Evolutionary conservation across 2,113 vertebrate species (phyloP).

Genomic region (Oreamnos americanus): DNA sequence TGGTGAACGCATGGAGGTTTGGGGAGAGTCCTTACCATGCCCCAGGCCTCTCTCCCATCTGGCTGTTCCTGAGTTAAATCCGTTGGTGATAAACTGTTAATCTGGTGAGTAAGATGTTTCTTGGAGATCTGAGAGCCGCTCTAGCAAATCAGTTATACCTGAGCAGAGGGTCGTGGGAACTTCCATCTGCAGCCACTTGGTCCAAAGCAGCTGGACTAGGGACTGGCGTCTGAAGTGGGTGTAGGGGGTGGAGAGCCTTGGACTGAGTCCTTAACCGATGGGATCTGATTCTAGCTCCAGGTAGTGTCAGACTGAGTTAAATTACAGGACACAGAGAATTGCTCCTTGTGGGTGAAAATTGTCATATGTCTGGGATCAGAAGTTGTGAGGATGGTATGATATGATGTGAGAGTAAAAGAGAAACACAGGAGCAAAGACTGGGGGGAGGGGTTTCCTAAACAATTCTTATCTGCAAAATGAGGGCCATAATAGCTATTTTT

Average conservation of each 20-base stretch:
- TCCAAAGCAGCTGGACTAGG: not conserved
- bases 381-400: not conserved
- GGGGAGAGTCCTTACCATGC: not conserved
- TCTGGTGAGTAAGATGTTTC: not conserved
- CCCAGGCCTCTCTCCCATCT: not conserved
- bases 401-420: not conserved
- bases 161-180: too few relatives aligned
- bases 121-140: not conserved
- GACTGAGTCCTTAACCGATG: not conserved
- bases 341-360: not conserved
- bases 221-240: fast-evolving
- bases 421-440: not conserved
- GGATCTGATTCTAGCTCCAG: not conserved
- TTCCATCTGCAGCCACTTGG: not conserved
- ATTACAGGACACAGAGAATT: not conserved
- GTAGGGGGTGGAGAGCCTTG: not conserved
- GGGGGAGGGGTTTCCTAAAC: not conserved
- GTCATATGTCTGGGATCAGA: not conserved
- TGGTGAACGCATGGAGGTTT: not conserved
- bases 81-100: not conserved
- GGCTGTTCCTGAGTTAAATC: not conserved
- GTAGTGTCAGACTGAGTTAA: not conserved
- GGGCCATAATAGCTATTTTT: not conserved
- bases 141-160: not conserved
- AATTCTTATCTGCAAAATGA: not conserved